Percentiles rank a stretch among this genome's conserved stretches.
Conservation (phyloP, 2,888 invertebrate species). For the Vesta saturnalis region DNA sequence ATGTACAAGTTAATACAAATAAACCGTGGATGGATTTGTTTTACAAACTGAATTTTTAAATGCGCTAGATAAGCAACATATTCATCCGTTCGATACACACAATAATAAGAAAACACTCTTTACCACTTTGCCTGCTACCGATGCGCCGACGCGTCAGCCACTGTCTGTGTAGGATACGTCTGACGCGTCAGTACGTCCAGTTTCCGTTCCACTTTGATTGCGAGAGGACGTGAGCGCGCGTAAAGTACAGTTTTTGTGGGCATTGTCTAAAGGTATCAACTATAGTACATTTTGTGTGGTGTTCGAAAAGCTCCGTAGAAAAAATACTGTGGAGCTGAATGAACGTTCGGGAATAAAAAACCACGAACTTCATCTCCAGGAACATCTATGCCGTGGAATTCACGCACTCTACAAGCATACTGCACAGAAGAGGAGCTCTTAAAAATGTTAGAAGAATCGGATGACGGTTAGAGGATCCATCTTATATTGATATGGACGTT, state of each 20-base stretch:
- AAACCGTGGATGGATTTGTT: too few relatives aligned
- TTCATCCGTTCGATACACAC: too few relatives aligned
- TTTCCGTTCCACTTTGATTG: neutral
- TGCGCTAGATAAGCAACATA: too few relatives aligned
- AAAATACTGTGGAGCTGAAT: neutral
- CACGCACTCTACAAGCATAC: neutral
- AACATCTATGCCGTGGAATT: neutral
- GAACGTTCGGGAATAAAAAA: neutral
- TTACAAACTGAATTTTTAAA: too few relatives aligned
- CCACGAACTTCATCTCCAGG: neutral
- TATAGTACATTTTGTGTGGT: neutral
- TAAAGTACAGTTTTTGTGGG: neutral
- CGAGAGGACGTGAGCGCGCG: neutral
- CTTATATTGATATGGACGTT: conserved; percentile 3
- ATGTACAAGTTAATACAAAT: too few relatives aligned
- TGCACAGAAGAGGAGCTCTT: conserved; percentile 3
- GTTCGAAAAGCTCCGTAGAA: neutral
- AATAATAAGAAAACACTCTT: too few relatives aligned
- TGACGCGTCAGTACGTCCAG: neutral
- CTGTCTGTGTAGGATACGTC: neutral
- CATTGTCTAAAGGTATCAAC: neutral
- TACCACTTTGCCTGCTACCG: neutral
- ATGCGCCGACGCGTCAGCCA: neutral
- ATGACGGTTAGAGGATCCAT: neutral
- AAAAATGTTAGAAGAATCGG: neutral